A percentile compares a stretch with the other conserved stretches of the same genome.
Conservation (phyloP, 1,140 invertebrate genomes). For the Leucophenga varia region DNA sequence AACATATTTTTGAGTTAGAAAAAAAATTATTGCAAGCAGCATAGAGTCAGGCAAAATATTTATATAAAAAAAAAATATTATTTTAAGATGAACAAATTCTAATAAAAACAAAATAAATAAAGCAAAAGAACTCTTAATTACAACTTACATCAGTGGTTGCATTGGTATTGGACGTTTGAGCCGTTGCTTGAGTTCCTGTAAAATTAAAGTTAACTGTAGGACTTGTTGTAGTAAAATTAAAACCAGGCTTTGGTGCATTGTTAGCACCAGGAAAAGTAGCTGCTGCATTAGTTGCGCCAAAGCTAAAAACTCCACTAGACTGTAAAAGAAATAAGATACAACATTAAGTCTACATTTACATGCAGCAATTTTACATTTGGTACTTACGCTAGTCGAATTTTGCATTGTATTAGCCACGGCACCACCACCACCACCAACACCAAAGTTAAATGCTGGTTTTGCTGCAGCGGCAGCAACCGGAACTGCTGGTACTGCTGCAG, state of each 20-base stretch:
- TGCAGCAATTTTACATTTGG: neutral
- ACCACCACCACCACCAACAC: no score
- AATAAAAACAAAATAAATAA: no score
- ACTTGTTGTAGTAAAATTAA: constrained; percentile 29
- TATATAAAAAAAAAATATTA: no score
- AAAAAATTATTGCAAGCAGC: no score
- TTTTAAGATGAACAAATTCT: no score
- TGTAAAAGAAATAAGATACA: neutral
- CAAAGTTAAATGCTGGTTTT: constrained; percentile 36
- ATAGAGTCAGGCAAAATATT: no score
- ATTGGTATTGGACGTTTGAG: neutral
- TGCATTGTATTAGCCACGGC: constrained; percentile 9
- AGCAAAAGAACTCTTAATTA: no score
- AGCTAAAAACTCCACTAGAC: constrained; percentile 25
- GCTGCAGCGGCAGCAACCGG: neutral
- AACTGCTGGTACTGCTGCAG: neutral
- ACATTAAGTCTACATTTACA: no score
- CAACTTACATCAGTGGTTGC: constrained; percentile 26
- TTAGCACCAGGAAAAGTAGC: neutral
- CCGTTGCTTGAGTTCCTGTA: constrained; percentile 12
- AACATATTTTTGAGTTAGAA: no score
- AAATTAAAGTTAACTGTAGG: constrained; percentile 28
- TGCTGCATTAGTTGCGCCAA: no score
- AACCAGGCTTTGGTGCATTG: constrained; percentile 21
- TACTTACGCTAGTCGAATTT: neutral